Percentiles rank a stretch among this genome's conserved stretches.
Conservation (phyloP, 2,888 invertebrate genomes). For the Melipona bicolor region DNA sequence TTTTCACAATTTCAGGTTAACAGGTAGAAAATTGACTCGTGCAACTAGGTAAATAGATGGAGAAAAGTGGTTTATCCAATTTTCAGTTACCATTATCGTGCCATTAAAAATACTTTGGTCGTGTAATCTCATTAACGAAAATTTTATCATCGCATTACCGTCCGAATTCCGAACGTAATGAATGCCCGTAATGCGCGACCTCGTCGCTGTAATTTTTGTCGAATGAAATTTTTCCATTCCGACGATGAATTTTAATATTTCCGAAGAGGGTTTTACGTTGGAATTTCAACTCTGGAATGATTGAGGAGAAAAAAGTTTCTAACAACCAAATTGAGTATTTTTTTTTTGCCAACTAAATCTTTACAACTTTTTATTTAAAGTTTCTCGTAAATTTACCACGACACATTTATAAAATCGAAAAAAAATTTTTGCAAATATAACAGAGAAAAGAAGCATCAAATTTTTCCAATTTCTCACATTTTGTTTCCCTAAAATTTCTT, state of each 20-base stretch:
- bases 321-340: background rate
- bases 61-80: background rate
- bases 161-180: constrained; percentile 13
- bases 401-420: too few species aligned
- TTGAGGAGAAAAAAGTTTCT: background rate
- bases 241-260: background rate
- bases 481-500: background rate
- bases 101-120: background rate
- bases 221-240: constrained; percentile 12
- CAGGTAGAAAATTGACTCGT: too few species aligned
- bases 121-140: constrained; percentile 8
- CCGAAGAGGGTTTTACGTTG: background rate
- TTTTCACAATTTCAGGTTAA: too few species aligned
- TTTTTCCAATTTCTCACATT: background rate
- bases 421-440: background rate
- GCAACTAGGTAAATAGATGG: too few species aligned
- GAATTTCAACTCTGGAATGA: background rate
- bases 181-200: constrained; percentile 18
- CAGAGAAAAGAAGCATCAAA: background rate
- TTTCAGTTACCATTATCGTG: background rate
- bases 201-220: constrained; percentile 15
- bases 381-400: too few species aligned
- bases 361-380: too few species aligned
- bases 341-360: too few species aligned
- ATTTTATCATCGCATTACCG: constrained; percentile 31